These are phyloP conservation scores for Aspidiotus destructor DNA, from an alignment of 2,888 invertebrate genomes.

Conservation along the genomic window DNA sequence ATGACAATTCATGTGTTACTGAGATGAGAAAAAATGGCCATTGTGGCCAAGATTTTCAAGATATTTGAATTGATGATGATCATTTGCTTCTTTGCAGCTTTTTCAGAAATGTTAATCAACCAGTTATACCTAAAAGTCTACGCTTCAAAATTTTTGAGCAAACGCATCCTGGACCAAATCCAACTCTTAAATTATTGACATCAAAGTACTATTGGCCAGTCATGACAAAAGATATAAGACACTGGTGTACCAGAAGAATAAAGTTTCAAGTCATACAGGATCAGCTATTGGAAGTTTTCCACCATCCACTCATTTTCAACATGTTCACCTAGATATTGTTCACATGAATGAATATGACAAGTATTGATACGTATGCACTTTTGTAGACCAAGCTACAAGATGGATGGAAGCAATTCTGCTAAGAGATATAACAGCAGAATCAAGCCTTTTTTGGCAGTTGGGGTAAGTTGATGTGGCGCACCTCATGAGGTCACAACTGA, in stretches of 20 bases:
- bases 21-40: not conserved
- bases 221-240: not conserved
- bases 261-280: not conserved
- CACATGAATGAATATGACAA: not conserved
- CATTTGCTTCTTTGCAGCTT: not conserved
- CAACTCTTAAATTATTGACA: not conserved
- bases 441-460: constrained; percentile 38
- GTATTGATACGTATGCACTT: constrained; percentile 2
- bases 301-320: not conserved
- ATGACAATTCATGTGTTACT: not conserved
- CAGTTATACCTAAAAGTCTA: not conserved
- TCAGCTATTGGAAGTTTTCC: not conserved
- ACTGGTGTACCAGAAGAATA: not conserved
- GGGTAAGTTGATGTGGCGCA: constrained; percentile 34
- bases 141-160: not conserved
- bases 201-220: constrained; percentile 4
- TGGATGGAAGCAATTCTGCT: constrained; percentile 19
- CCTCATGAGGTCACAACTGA: not conserved
- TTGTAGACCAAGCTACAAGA: constrained; percentile 15
- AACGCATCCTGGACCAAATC: not conserved
- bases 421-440: constrained; percentile 3
- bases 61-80: not conserved
- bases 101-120: constrained; percentile 1
- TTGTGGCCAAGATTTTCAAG: not conserved
- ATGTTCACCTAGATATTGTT: not conserved